Evolutionary conservation across 1,140 invertebrate species (phyloP), one percentile per base, ranked within the genome.

Genomic region (Zaprionus davidi): DNA sequence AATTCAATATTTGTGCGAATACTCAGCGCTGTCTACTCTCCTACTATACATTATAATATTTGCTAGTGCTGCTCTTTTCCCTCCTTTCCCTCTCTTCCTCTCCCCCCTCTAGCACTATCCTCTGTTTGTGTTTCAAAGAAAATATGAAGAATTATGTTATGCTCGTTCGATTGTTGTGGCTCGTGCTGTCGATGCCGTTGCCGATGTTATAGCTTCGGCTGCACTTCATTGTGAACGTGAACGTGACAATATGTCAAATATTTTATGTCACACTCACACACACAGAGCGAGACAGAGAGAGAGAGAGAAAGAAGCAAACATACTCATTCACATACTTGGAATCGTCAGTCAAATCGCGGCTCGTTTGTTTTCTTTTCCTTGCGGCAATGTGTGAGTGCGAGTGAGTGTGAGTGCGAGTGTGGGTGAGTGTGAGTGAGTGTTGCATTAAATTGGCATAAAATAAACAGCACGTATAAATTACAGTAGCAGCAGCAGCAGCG

Each of bases 391-490:
- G 7, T 22, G 15, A 28, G 13, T 13, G 26, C 55, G 34, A n/a
- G 28, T 55, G 38, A 46, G 20, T 22, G 20, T 62, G 46, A 31
- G 26, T 62, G 49, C 20, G 24, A 41, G 36, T 22, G 15, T 31
- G 51, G 13, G 20, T 55, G 44, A 41, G 36, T 49, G n/a, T 58
- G 44, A 65, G n/a, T 58, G 44, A 65, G 79, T 80, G 80, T 87
- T 88, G 84, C 83, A 88, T 87, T 83, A 87, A 88, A 87, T 87
- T 88, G 83, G 74, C 79, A 88, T 88, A 88, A 87, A 87, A 84
- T 88, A 88, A 87, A 87, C 83, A 88, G 75, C 83, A 88, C 81
- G 81, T 83, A 87, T 88, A 87, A 88, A 88, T 83, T 88, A 87
- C 74, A 81, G 60, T 68, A 71, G 38, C 83, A 79, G 53, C 63